Base-by-base conservation (phyloP, 92 coral and sea anemone genomes). In the Heteractis magnifica region DNA sequence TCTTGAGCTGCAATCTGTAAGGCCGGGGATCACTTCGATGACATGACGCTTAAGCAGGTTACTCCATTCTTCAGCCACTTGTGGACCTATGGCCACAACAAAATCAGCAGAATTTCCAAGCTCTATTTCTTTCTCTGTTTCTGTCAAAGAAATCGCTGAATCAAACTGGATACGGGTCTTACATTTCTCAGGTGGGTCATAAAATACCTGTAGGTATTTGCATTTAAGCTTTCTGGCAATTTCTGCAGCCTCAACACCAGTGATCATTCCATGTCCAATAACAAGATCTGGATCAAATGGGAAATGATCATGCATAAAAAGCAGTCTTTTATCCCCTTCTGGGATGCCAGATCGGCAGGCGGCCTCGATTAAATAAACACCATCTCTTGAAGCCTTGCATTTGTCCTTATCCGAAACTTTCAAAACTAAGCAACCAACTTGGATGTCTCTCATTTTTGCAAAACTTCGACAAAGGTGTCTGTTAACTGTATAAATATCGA, bases 391-490 rank as follows among this genome's bases (percentile, higher is more conserved):
- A 49, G 93, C 90, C 55, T 78, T 62, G 55, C 56, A 62, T 15
- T 74, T 81, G 0, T 90, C 93, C 10, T 81, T 89, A 6, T 58
- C 75, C 19, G 90, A 79, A 5, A 82, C 83, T 20, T 87, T 84
- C 53, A 90, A 80, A 8, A 90, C 90, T 59, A 90, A 83, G 77
- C 93, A 90, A 55, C 87, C 93, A 77, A 90, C 93, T 4, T 77
- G 86, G 3, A 76, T 55, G 59, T 75, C 86, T 51, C 70, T 41
- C 34, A 52, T 10, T 58, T 59, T 90, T 50, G 90, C 90, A 72
- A 90, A 64, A 41, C 87, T 70, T 81, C 88, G 88, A 62, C 90
- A 76, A 49, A 90, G 80, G 26, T 84, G 85, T 49, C 82, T 78
- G 49, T 87, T 90, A 8, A 90, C 84, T 49, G 80, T 77, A 77